A percentile compares a stretch with the other conserved stretches of the same genome.
Evolutionary conservation across 2,797 vertebrate genomes (phyloP).

Genomic region (Manis crassicaudata): DNA sequence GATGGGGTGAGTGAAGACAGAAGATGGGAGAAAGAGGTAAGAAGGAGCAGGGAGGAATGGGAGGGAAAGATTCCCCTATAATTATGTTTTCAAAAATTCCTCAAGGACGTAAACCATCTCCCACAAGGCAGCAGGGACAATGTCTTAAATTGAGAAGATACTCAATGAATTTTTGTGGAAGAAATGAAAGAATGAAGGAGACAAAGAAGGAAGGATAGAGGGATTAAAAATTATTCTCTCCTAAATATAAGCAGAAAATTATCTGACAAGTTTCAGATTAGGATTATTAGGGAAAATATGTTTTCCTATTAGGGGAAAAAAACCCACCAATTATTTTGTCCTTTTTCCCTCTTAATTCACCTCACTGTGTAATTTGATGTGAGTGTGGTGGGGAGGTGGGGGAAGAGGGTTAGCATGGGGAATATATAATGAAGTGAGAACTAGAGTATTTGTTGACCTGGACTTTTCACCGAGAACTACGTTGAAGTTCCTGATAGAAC

Average conservation of each 20-base stretch:
- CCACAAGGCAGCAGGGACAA: background rate
- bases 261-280: background rate
- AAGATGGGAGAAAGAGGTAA: background rate
- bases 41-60: too few species aligned
- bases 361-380: background rate
- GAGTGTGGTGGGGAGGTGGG: background rate
- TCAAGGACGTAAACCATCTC: background rate
- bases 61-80: background rate
- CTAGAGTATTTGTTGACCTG: background rate
- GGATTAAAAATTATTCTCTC: background rate
- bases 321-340: background rate
- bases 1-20: background rate
- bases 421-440: background rate
- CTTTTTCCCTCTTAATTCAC: background rate
- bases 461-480: background rate
- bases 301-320: background rate
- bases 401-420: background rate
- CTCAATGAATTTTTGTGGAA: background rate
- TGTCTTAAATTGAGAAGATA: background rate
- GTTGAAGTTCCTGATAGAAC: background rate
- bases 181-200: background rate
- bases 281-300: background rate
- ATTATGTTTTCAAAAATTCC: background rate
- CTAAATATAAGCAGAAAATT: background rate
- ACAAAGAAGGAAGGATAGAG: background rate